Conservation (phyloP, 2,888 invertebrate genomes). For the Rhingia rostrata region DNA sequence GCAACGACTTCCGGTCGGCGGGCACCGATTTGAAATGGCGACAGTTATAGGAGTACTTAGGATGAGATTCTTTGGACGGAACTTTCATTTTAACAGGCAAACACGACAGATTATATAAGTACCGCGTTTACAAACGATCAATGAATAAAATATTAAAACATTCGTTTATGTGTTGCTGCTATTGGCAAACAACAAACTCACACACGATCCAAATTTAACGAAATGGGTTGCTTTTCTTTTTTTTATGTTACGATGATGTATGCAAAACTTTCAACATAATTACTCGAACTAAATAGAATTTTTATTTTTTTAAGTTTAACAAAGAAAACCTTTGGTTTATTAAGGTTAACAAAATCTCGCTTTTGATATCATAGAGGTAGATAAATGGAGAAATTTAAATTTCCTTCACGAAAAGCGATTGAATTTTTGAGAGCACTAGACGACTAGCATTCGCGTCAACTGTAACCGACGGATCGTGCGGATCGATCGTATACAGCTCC, state of each 20-base stretch:
- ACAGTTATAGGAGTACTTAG: conserved; percentile 60
- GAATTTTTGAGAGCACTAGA: conserved; percentile 27
- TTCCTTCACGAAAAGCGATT: conserved; percentile 31
- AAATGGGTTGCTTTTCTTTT: conserved; percentile 42
- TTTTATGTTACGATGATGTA: conserved; percentile 41
- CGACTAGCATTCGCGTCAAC: conserved; percentile 7
- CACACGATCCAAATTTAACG: conserved; percentile 61
- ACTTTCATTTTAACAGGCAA: conserved; percentile 67
- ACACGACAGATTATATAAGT: conserved; percentile 55
- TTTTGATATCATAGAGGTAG: conserved; percentile 25
- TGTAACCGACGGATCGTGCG: conserved; percentile 32
- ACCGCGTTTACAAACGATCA: conserved; percentile 38
- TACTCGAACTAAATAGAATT: conserved; percentile 10
- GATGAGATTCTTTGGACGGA: conserved; percentile 59
- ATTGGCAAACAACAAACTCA: conserved; percentile 33
- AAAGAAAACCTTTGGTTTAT: conserved; percentile 5
- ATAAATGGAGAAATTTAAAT: conserved; percentile 39
- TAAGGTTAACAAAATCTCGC: not conserved
- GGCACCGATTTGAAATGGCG: conserved; percentile 41
- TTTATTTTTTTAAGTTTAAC: conserved; percentile 13
- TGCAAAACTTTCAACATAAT: conserved; percentile 67
- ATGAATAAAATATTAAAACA: conserved; percentile 41
- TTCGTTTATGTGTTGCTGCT: conserved; percentile 38
- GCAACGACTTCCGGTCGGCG: conserved; percentile 53
- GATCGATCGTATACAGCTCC: conserved; percentile 30